Base-by-base conservation (phyloP, 2,797 vertebrate species). In the Pseudotriccus pelzelni region DNA sequence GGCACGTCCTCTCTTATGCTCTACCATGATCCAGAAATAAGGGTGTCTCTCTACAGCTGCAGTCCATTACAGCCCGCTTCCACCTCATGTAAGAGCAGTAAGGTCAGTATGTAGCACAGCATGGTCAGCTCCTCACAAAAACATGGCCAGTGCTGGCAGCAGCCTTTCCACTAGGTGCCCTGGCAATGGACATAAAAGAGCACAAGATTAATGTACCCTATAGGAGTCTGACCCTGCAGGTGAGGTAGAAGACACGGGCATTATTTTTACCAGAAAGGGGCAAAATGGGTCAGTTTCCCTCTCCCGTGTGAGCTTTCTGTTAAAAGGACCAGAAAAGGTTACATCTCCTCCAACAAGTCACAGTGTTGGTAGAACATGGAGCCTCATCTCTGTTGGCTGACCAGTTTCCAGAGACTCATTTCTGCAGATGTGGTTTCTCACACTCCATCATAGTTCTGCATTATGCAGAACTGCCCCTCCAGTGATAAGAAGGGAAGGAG, bases 371-470 rank as follows among this genome's bases (percentile, higher is more conserved):
- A 59, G 66, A 41, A 81, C 20, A 44, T 1, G 1, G 24, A 80
- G 24, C 18, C 30, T 59, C 20, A 24, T 63, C 25, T 84, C n/a
- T 1, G 4, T 30, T 77, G 20, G 28, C 14, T 49, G 79, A 50
- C 10, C 12, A 21, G 10, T 59, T 59, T 63, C 50, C 44, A 72
- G 46, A 46, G 56, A 41, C 39, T 72, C 2, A 0, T 32, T 67
- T 76, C 53, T 80, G 22, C 44, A 2, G 1, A 1, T 49, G 20
- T 0, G 1, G 28, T 43, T 52, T 32, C 18, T 63, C 49, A 47
- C 6, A 36, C 6, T 34, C 30, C 0, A 1, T 34, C 39, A 32
- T 16, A 44, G 27, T 50, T 75, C 0, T 3, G 6, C 3, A 0
- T 74, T 64, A 43, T 14, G 44, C 56, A 80, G 43, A 75, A 43